Base-by-base conservation (phyloP, 2,797 vertebrate species). In the Notoglanidium macrostoma region DNA sequence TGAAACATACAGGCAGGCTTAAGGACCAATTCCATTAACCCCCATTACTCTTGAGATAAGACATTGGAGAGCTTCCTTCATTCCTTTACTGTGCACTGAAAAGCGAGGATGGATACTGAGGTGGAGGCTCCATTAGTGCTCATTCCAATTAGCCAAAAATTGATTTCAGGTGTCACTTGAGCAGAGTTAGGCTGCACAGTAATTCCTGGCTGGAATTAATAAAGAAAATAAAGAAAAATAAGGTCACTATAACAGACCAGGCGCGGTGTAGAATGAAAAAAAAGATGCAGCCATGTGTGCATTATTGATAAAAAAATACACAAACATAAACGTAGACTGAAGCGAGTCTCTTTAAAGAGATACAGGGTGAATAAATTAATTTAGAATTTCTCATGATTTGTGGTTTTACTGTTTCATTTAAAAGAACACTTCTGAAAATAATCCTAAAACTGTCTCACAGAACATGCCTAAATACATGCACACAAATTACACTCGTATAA, bases 141-240 rank as follows among this genome's bases (percentile, higher is more conserved):
- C 93, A 93, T 93, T 93, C 93, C 87, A 92, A 88, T 95, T 94
- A 89, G 87, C 90, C 86, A 89, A 92, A 77, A 91, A 94, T 91
- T 90, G 91, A 93, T 92, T 93, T 91, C 91, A 91, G 89, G 87
- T 89, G 92, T 93, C 88, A 91, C 61, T 90, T 73, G 83, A 92
- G 91, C 90, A 89, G 87, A 84, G 90, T 92, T 83, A 63, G 74
- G 84, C 85, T 92, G 84, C 92, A 90, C 90, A 90, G 88, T 90
- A 90, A 91, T 89, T 90, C 91, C 82, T 78, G 21, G 84, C 89
- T 86, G 76, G 89, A 93, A 91, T 92, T 91, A 92, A 92, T 93
- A 88, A 88, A 90, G 46, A 49, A 40, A 40, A 91, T 92, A 90
- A 92, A 92, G 93, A 88, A 88, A 90, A 49, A 49, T 84, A 29